Evolutionary conservation across 1,140 invertebrate species (phyloP).

Genomic region (Sitobion miscanthi): DNA sequence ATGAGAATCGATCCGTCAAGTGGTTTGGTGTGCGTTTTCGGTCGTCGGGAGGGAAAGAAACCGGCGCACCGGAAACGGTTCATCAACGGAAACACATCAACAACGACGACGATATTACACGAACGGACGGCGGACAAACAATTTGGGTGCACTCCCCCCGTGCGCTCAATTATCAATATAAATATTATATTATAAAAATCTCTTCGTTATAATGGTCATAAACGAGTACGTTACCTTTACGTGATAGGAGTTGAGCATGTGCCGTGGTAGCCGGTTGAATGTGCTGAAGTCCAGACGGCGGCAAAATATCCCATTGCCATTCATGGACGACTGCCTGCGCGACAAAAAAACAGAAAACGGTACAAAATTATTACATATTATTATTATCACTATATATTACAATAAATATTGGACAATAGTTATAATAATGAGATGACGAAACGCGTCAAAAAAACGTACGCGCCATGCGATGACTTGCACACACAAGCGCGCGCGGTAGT

Average conservation of each 20-base stretch:
- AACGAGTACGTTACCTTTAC: constrained; percentile 80
- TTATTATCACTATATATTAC: not conserved
- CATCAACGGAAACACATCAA: constrained; percentile 8
- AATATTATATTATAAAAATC: not conserved
- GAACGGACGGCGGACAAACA: not conserved
- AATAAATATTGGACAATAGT: not conserved
- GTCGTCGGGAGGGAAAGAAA: not conserved
- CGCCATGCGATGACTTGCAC: not conserved
- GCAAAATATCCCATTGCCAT: constrained; percentile 86
- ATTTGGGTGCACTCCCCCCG: not conserved
- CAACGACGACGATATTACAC: not conserved
- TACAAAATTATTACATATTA: not conserved
- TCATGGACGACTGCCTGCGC: constrained; percentile 75
- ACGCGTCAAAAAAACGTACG: not conserved
- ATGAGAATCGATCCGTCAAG: not conserved
- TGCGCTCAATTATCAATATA: not conserved
- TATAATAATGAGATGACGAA: not conserved
- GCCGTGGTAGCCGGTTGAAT: constrained; percentile 90
- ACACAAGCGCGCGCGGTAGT: not conserved
- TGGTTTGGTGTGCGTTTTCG: not conserved
- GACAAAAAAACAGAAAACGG: constrained; percentile 36
- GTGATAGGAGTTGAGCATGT: constrained; percentile 98
- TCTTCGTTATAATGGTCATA: not conserved
- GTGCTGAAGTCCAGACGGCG: constrained; percentile 91
- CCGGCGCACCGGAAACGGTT: constrained; percentile 16